Percentiles rank a stretch among this genome's conserved stretches.
Conservation (phyloP, 2,113 vertebrate genomes). For the Tursiops truncatus region DNA sequence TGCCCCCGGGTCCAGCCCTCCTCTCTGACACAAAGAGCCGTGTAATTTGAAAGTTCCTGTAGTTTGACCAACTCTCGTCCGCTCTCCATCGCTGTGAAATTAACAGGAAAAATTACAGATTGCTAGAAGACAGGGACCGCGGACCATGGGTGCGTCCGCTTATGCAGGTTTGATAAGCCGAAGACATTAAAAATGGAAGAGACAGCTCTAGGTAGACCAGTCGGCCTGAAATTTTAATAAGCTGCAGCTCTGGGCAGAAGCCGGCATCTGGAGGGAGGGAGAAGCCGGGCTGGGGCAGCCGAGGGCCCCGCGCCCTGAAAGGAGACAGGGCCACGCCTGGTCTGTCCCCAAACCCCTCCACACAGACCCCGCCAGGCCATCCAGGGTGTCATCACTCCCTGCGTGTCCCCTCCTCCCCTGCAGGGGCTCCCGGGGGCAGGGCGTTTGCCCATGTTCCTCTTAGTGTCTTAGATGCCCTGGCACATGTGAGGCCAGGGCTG, state of each 20-base stretch:
- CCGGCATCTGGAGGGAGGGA: not conserved
- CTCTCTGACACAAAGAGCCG: not conserved
- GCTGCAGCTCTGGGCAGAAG: not conserved
- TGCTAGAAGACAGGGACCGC: conserved; percentile 48
- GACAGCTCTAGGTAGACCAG: conserved; percentile 59
- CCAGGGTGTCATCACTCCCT: not conserved
- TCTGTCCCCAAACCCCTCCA: not conserved
- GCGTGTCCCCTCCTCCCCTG: not conserved
- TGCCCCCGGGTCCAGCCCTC: fast-evolving
- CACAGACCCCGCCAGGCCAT: not conserved
- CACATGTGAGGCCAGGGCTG: too few relatives aligned
- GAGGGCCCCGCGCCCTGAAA: fast-evolving
- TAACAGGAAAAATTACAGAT: conserved; percentile 61
- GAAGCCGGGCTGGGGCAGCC: not conserved
- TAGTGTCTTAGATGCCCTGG: fast-evolving
- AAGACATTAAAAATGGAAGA: conserved; percentile 81
- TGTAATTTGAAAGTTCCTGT: conserved; percentile 14
- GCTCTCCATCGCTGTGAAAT: conserved; percentile 23
- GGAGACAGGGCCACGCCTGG: not conserved
- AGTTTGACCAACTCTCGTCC: not conserved
- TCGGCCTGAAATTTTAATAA: conserved; percentile 78
- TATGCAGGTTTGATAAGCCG: conserved; percentile 66
- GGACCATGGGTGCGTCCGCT: not conserved
- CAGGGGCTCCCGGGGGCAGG: too few relatives aligned
- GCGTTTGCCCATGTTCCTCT: fast-evolving